Conservation (phyloP, 1,140 invertebrate species). For the Paracyclopina nana region DNA sequence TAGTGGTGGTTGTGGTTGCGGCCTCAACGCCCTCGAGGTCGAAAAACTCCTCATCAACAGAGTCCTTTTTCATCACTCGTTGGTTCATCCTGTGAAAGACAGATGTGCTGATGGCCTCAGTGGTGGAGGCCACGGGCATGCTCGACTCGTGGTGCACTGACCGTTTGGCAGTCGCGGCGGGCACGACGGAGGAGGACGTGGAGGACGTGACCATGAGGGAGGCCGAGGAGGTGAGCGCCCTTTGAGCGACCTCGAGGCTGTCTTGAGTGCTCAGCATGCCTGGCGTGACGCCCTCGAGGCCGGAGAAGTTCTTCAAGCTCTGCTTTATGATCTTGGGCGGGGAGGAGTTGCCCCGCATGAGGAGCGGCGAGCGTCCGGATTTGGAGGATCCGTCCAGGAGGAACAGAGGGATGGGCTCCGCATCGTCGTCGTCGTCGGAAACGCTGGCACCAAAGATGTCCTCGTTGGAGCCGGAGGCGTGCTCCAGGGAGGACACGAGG, state of each 20-base stretch:
- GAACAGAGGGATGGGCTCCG: conserved; percentile 23
- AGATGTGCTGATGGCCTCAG: neutral
- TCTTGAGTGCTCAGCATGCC: conserved; percentile 1
- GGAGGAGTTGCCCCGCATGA: conserved; percentile 9
- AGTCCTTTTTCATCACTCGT: too few relatives aligned
- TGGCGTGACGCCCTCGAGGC: conserved; percentile 21
- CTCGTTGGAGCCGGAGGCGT: conserved; percentile 18
- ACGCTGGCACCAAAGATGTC: conserved; percentile 4
- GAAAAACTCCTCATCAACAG: too few relatives aligned
- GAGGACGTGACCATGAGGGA: neutral
- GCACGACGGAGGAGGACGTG: neutral
- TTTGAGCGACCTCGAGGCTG: conserved; percentile 3
- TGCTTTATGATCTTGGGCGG: conserved; percentile 20
- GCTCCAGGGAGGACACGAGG: neutral
- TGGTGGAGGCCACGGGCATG: neutral
- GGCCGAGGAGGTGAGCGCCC: neutral
- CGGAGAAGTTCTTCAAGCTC: conserved; percentile 22
- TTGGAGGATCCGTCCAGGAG: conserved; percentile 22
- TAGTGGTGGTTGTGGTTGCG: neutral
- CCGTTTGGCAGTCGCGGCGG: neutral
- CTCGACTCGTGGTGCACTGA: neutral
- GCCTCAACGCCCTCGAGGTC: too few relatives aligned
- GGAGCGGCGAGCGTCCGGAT: conserved; percentile 13
- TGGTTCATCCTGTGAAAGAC: too few relatives aligned
- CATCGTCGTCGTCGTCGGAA: conserved; percentile 17